These are phyloP conservation scores for Noctua comes DNA, from an alignment of 2,888 invertebrate species.

Conservation along the genomic window DNA sequence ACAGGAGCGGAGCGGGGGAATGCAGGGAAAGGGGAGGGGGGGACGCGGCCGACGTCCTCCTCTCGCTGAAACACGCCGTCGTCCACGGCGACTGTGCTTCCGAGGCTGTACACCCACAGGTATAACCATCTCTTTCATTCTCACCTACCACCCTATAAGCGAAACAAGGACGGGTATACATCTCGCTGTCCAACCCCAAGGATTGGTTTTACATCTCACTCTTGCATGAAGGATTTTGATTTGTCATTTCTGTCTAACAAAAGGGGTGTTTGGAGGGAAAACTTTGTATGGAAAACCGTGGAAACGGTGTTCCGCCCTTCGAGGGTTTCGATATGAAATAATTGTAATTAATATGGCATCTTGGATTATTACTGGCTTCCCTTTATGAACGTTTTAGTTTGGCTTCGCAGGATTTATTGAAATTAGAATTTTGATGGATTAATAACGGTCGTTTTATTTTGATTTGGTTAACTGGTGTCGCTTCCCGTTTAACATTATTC, in stretches of 20 bases:
- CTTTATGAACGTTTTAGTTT: conserved; percentile 49
- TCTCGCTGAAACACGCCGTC: conserved; percentile 96
- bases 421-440: conserved; percentile 56
- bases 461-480: background rate
- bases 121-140: conserved; percentile 77
- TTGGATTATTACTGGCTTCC: conserved; percentile 63
- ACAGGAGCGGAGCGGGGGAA: conserved; percentile 87
- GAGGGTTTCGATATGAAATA: conserved; percentile 70
- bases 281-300: conserved; percentile 62
- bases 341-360: conserved; percentile 82
- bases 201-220: conserved; percentile 37
- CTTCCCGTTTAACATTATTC: background rate
- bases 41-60: conserved; percentile 96
- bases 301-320: conserved; percentile 63
- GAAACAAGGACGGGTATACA: conserved; percentile 63
- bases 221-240: conserved; percentile 28
- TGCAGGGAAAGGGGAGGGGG: conserved; percentile 90
- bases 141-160: background rate
- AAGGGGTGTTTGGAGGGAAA: conserved; percentile 66
- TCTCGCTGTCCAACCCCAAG: conserved; percentile 1
- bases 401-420: conserved; percentile 60
- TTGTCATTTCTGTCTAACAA: conserved; percentile 60
- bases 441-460: conserved; percentile 8
- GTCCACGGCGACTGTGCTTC: conserved; percentile 93
- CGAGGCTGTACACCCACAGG: conserved; percentile 89